Evolutionary conservation across 2,113 vertebrate genomes (phyloP).

Genomic region (Tragelaphus buxtoni): DNA sequence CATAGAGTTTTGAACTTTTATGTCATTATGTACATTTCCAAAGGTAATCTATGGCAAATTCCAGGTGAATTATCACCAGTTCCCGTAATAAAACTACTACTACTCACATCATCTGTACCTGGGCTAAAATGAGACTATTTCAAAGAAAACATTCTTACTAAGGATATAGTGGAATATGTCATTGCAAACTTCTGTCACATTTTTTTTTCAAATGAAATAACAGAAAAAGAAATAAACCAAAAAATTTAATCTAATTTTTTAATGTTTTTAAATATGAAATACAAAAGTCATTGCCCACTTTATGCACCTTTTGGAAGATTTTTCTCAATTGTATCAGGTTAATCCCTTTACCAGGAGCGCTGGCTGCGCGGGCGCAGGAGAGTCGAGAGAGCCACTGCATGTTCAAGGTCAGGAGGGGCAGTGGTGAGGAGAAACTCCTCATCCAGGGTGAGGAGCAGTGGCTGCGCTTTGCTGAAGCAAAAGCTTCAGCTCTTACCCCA

Average conservation of each 20-base stretch:
- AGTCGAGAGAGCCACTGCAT: rapidly evolving
- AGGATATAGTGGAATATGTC: background rate
- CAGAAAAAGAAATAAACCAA: background rate
- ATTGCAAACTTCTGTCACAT: background rate
- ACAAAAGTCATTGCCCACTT: background rate
- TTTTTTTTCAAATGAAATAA: background rate
- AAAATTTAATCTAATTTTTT: background rate
- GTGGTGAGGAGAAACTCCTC: no score
- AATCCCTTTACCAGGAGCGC: background rate
- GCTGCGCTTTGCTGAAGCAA: no score
- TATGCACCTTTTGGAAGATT: background rate
- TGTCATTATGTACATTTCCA: background rate
- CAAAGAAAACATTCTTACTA: background rate
- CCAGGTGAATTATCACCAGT: background rate
- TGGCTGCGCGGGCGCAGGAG: rapidly evolving
- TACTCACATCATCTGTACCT: background rate
- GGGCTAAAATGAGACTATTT: background rate
- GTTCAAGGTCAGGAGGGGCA: no score
- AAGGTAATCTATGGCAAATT: background rate
- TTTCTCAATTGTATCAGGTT: background rate
- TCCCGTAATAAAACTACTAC: background rate
- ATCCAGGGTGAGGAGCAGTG: no score
- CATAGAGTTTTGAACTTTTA: background rate
- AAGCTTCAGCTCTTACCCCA: no score
- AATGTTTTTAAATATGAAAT: background rate